Base-by-base conservation (phyloP, 2,888 invertebrate species). In the Drosophila pseudotakahashii region DNA sequence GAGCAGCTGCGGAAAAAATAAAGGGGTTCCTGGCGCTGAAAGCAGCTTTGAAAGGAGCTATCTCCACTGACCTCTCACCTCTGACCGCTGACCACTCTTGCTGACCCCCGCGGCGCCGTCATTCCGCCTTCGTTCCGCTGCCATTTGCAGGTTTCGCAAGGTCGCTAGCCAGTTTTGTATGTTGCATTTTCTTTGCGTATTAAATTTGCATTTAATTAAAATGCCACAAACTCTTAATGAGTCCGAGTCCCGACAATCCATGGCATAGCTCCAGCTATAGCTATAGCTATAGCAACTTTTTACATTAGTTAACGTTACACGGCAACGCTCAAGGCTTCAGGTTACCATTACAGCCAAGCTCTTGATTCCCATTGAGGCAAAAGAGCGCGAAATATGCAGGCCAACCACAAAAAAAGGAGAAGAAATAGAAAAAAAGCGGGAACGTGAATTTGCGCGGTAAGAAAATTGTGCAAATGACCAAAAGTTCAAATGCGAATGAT, bases 151-250 rank as follows among this genome's bases (percentile, higher is more conserved):
- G 45, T 39, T 45, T 34, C n/a, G 32, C 14, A 41, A 39, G 13
- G 39, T 45, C 2, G 26, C 26, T 6, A 26, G 51, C 14, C 16
- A 23, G 44, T 63, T 70, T 74, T 51, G 45, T 74, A 44, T 55
- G 54, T 52, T 52, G 71, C 73, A 71, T 55, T 70, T 74, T 75
- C 74, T 61, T 75, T 75, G 71, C 76, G 64, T 71, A 75, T 75
- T 75, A 75, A 75, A 75, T 75, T 75, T 75, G 76, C 75, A 75
- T 75, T 75, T 75, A 75, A 75, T 75, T 75, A 75, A 75, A 75
- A 75, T 71, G 66, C 71, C 60, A 63, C 75, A 70, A 75, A 75
- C 76, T 75, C 75, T 75, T 75, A 75, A 75, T 75, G 75, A 75
- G 75, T 71, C 73, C 66, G 55, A 26, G 26, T 64, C 32, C 47